Conservation (phyloP, 2,888 invertebrate genomes). For the Ectemnius continuus region DNA sequence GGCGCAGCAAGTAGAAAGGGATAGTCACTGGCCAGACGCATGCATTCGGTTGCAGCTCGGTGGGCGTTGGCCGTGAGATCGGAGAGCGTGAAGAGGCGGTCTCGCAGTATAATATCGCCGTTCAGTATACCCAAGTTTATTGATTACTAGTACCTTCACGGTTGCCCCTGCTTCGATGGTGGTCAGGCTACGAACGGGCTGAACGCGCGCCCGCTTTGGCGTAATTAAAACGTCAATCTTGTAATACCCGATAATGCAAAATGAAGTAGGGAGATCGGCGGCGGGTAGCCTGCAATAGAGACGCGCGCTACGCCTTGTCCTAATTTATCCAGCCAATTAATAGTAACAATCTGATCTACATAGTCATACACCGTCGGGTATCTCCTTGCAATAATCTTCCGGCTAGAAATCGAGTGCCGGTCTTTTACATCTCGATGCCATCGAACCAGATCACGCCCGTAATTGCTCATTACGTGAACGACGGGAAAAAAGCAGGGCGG, state of each 20-base stretch:
- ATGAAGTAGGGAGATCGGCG: no score
- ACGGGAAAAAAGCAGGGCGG: no score
- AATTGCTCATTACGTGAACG: no score
- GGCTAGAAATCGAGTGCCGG: no score
- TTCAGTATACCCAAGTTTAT: constrained; percentile 46
- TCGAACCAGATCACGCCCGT: no score
- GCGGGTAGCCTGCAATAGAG: no score
- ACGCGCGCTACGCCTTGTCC: not conserved
- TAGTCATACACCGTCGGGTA: no score
- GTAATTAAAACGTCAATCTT: constrained; percentile 52
- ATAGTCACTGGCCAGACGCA: not conserved
- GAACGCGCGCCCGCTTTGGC: constrained; percentile 33
- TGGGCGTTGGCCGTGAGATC: not conserved
- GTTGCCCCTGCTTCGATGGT: constrained; percentile 28
- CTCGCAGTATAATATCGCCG: constrained; percentile 31
- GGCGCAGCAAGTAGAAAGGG: not conserved
- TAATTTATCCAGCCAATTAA: not conserved
- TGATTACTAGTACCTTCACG: constrained; percentile 32
- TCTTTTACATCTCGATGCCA: no score
- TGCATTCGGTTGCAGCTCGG: not conserved
- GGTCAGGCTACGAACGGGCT: constrained; percentile 24
- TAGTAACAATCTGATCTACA: no score
- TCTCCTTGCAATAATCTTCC: no score
- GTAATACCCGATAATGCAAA: constrained; percentile 28
- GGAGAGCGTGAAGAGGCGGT: constrained; percentile 23